phyloP scores from a whole-genome alignment of 2,888 invertebrate genomes.

The Myopa testacea region DNA sequence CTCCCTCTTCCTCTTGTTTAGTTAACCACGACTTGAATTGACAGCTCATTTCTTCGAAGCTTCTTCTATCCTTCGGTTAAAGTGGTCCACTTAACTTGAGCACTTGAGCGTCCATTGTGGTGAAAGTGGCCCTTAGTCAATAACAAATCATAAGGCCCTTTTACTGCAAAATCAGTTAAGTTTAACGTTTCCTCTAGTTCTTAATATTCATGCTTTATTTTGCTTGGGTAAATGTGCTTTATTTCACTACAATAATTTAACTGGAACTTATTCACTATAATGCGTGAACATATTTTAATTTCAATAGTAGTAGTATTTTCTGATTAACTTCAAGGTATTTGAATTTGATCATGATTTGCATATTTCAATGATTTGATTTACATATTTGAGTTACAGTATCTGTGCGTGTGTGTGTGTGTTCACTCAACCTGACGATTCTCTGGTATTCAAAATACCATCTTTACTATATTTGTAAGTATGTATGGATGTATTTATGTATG shows the following conservation, averaged over 20 bases:
- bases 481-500: not conserved
- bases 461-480: not conserved
- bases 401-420: not conserved
- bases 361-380: constrained; percentile 12
- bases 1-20: too few species aligned
- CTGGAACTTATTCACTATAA: constrained; percentile 32
- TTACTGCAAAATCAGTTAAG: too few species aligned
- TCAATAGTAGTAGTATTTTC: constrained; percentile 17
- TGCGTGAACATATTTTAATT: constrained; percentile 5
- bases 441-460: not conserved
- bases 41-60: too few species aligned
- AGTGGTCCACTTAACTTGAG: too few species aligned
- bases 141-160: too few species aligned
- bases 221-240: constrained; percentile 27
- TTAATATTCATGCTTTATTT: not conserved
- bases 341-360: constrained; percentile 32
- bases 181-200: too few species aligned
- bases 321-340: constrained; percentile 22
- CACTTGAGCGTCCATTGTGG: too few species aligned
- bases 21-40: too few species aligned
- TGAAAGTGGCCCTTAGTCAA: too few species aligned
- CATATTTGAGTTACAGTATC: not conserved
- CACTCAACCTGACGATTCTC: not conserved
- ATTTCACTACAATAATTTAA: constrained; percentile 38
- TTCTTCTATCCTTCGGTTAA: too few species aligned